Conservation (phyloP, 2,113 vertebrate genomes). For the Hydrolagus affinis region DNA sequence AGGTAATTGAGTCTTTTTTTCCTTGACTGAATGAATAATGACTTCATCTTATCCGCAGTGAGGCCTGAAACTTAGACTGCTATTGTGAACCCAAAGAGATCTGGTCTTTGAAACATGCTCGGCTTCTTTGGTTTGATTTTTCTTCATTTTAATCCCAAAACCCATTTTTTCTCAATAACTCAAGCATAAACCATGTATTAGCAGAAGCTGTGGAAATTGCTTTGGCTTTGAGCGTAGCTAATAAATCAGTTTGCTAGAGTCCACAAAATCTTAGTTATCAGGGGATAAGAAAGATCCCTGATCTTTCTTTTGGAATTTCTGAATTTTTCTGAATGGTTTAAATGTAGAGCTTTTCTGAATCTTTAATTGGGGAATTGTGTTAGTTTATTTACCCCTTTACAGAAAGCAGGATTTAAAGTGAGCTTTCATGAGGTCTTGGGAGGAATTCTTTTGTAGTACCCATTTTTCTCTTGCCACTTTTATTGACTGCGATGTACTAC, state of each 20-base stretch:
- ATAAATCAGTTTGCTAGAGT: slow-evolving; percentile 58
- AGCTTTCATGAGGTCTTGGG: slow-evolving; percentile 44
- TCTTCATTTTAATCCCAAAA: slow-evolving; percentile 89
- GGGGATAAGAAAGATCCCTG: slow-evolving; percentile 44
- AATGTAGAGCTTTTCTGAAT: slow-evolving; percentile 48
- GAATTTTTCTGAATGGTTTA: slow-evolving; percentile 53
- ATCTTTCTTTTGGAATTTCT: slow-evolving; percentile 46
- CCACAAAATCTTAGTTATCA: slow-evolving; percentile 51
- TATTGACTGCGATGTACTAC: slow-evolving; percentile 54
- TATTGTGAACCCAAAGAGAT: slow-evolving; percentile 80
- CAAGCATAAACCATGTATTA: slow-evolving; percentile 72
- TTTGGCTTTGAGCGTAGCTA: slow-evolving; percentile 58
- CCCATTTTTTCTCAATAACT: slow-evolving; percentile 79
- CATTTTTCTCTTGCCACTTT: slow-evolving; percentile 62
- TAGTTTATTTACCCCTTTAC: slow-evolving; percentile 51
- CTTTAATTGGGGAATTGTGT: slow-evolving; percentile 61
- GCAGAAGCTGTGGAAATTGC: slow-evolving; percentile 59
- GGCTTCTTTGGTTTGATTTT: slow-evolving; percentile 86
- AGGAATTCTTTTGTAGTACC: slow-evolving; percentile 48
- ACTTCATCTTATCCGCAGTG: slow-evolving; percentile 87
- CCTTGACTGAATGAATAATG: slow-evolving; percentile 84
- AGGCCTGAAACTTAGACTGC: slow-evolving; percentile 75
- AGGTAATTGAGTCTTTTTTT: slow-evolving; percentile 89
- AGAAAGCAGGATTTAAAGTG: slow-evolving; percentile 50
- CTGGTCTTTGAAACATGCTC: slow-evolving; percentile 79